phyloP scores from a whole-genome alignment of 2,888 invertebrate genomes.

The Leptinotarsa juncta region DNA sequence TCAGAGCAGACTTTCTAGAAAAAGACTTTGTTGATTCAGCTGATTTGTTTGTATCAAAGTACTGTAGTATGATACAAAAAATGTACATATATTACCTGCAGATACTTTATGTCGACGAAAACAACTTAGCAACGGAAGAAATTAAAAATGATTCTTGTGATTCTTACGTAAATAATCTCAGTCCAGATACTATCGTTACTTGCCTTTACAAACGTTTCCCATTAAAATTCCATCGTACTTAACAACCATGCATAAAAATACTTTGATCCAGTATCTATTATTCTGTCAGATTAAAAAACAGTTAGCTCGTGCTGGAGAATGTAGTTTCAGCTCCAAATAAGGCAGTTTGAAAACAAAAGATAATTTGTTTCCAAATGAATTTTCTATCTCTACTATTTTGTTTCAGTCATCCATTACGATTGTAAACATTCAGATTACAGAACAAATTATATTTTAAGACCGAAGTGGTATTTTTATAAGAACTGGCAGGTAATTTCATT shows the following conservation, averaged over 20 bases:
- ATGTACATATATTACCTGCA: no score
- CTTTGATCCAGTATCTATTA: neutral
- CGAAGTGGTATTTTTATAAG: neutral
- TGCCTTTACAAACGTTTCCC: neutral
- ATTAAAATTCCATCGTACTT: neutral
- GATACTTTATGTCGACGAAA: no score
- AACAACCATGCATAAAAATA: neutral
- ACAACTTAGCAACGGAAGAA: no score
- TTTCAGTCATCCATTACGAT: neutral
- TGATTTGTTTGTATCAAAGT: no score
- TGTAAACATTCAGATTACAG: neutral
- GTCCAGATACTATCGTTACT: no score
- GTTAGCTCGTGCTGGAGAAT: neutral
- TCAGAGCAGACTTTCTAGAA: no score
- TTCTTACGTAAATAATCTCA: no score
- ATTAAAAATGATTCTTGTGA: no score
- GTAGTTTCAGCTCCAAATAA: neutral
- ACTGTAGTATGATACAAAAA: no score
- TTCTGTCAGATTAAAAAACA: neutral
- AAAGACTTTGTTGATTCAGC: no score
- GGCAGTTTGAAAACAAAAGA: neutral
- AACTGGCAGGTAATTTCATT: conserved; percentile 16
- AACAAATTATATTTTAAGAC: neutral
- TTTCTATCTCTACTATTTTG: neutral
- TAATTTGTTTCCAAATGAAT: neutral